Evolutionary conservation across 2,888 invertebrate species (phyloP).

Genomic region (Volucella bombylans): DNA sequence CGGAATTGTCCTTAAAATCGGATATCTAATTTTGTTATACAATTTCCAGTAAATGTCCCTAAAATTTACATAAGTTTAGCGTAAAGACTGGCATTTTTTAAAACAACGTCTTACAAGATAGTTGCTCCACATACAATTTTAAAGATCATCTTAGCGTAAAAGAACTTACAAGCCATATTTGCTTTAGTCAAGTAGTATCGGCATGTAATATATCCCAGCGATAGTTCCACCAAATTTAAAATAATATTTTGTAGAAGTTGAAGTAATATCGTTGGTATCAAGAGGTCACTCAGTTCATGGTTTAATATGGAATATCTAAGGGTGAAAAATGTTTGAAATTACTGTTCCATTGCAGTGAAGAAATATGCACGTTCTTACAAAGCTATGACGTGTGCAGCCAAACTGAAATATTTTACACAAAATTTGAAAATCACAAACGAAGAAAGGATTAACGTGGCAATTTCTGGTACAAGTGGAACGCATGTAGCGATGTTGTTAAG

Average conservation of each 20-base stretch:
- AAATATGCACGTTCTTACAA: conserved; percentile 77
- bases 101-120: conserved; percentile 75
- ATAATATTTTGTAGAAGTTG: conserved; percentile 78
- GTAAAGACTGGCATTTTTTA: neutral
- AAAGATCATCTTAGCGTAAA: conserved; percentile 76
- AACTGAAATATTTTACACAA: conserved; percentile 77
- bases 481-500: conserved; percentile 3
- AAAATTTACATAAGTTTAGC: conserved; percentile 1
- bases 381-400: conserved; percentile 79
- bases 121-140: conserved; percentile 76
- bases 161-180: conserved; percentile 41
- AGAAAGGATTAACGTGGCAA: conserved; percentile 77
- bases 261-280: conserved; percentile 78
- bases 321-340: conserved; percentile 10
- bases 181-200: conserved; percentile 75
- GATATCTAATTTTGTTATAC: conserved; percentile 75
- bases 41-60: conserved; percentile 78
- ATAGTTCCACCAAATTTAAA: conserved; percentile 77
- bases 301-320: conserved; percentile 80
- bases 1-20: conserved; percentile 18
- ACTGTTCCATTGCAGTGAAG: neutral
- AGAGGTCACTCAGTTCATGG: conserved; percentile 77
- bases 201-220: conserved; percentile 77
- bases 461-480: conserved; percentile 75
- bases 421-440: conserved; percentile 78